Evolutionary conservation across 2,888 invertebrate genomes (phyloP), one percentile per base, ranked within the genome.

Genomic region (Hyalella azteca): DNA sequence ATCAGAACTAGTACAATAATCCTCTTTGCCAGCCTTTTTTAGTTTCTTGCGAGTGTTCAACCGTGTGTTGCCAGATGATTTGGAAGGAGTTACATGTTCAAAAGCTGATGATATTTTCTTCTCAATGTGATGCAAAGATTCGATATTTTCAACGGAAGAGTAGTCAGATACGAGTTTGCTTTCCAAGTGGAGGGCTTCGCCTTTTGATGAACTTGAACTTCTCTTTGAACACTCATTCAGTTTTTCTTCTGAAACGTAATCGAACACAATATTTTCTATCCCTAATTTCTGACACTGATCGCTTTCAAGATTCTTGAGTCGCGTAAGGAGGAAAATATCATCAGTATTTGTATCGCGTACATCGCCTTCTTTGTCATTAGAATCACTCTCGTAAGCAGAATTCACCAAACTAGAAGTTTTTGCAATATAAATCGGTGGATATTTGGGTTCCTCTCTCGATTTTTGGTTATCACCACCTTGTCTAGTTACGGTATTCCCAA

Each of bases 271-370:
- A 36, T 66, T 66, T 66, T 11, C 39, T 15, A 66, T 66, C 7
- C 66, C 66, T 19, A 66, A 66, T 66, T 32, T 36, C 19, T 66
- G 13, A 15, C 66, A 66, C 66, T 66, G 66, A 15, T 66, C 66
- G 29, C 36, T 36, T 36, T 66, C 66, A 36, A 66, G 7, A 36
- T 29, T 66, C 36, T 36, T 66, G 36, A 66, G n/a, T 66, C 29
- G 32, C 36, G 32, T 7, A 19, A 66, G 36, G 3, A 36, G 66
- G 36, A 66, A n/a, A 4, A 66, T 32, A 36, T 66, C 29, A 29
- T 66, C 36, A 4, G 7, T 66, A 3, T 32, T n/a, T 19, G 39
- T 7, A 15, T 66, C 13, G 32, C 15, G 32, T 66, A 29, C 66
- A 9, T 11, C 13, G 19, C 29, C 36, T 29, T 66, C 66, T 36